phyloP scores from a whole-genome alignment of 2,113 vertebrate species.

The Eonycteris spelaea region DNA sequence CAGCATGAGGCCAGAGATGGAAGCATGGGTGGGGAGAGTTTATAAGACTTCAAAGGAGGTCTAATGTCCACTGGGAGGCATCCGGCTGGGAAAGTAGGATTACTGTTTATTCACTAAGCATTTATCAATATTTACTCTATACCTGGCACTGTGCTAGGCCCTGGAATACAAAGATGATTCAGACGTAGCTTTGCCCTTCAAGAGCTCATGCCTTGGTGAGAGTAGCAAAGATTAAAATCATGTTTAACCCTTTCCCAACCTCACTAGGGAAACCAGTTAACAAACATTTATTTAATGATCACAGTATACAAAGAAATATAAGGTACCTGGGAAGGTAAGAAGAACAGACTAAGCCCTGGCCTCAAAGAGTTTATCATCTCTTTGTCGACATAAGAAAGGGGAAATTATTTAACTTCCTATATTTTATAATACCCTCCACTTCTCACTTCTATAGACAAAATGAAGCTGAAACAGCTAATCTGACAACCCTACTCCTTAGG shows the following conservation, averaged over 20 bases:
- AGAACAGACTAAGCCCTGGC: neutral
- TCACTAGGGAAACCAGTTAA: neutral
- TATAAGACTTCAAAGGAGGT: neutral
- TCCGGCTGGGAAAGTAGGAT: neutral
- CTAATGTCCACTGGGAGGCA: neutral
- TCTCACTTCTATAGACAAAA: neutral
- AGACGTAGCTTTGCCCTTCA: neutral
- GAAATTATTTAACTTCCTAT: conserved; percentile 52
- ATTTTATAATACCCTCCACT: neutral
- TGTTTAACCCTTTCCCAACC: neutral
- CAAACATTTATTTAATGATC: neutral
- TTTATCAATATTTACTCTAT: neutral
- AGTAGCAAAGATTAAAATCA: neutral
- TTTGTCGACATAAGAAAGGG: conserved; percentile 5
- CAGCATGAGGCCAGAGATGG: conserved; percentile 3
- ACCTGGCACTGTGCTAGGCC: neutral
- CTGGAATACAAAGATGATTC: neutral
- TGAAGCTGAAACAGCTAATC: neutral
- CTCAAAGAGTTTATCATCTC: neutral
- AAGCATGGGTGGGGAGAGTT: neutral
- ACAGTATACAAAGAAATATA: neutral
- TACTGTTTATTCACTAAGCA: neutral
- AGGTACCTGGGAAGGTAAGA: neutral
- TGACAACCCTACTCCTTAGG: neutral
- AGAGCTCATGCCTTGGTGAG: neutral